Percentiles rank a stretch among this genome's conserved stretches.
These are phyloP conservation scores for Geococcyx californianus DNA, from an alignment of 2,113 vertebrate genomes.

Conservation along the genomic window DNA sequence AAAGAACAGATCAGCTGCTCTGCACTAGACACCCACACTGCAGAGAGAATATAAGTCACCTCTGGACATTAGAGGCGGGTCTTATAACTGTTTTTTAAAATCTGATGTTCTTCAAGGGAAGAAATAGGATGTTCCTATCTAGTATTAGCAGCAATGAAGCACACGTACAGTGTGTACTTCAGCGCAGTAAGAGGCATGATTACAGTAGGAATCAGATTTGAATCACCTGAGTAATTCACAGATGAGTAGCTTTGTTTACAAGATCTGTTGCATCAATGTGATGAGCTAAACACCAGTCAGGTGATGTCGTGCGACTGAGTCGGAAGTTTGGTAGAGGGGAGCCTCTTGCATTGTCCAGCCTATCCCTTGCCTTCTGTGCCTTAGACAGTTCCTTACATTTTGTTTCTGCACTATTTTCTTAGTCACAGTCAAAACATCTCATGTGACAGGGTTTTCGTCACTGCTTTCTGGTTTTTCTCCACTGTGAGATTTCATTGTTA, in stretches of 20 bases:
- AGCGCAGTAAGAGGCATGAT: not conserved
- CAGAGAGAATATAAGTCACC: not conserved
- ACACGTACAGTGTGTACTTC: not conserved
- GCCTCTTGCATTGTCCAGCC: not conserved
- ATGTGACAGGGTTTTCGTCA: not conserved
- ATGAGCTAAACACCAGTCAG: constrained; percentile 1
- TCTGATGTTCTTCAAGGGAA: not conserved
- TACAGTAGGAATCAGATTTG: not conserved
- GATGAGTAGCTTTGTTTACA: constrained; percentile 24
- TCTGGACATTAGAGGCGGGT: not conserved
- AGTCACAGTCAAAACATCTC: not conserved
- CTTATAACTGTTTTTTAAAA: not conserved
- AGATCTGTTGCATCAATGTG: constrained; percentile 15
- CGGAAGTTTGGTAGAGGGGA: not conserved
- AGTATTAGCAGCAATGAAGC: not conserved
- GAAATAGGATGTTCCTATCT: not conserved
- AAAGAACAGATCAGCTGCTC: not conserved
- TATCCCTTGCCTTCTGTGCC: not conserved
- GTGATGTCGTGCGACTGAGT: not conserved
- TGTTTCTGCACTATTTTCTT: not conserved
- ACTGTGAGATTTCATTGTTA: not conserved
- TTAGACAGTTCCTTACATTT: not conserved
- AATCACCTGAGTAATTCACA: constrained; percentile 1
- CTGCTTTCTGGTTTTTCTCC: not conserved
- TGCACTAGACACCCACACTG: not conserved